A percentile compares a stretch with the other conserved stretches of the same genome.
Evolutionary conservation across 2,888 invertebrate species (phyloP).

Genomic region (Torymus texanus): DNA sequence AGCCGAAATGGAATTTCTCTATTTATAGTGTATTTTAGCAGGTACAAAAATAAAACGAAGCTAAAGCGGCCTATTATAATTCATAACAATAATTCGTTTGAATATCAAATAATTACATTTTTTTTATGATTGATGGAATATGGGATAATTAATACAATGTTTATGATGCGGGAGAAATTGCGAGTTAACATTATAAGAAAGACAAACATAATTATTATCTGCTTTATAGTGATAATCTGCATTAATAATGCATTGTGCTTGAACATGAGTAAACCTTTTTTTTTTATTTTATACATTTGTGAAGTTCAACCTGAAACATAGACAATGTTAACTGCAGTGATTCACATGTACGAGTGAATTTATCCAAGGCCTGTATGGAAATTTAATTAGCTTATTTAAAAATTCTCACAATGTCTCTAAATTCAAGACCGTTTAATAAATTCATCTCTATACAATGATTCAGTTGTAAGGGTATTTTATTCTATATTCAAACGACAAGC

Average conservation of each 20-base stretch:
- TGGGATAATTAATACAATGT: too few species aligned
- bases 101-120: too few species aligned
- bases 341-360: slow-evolving; percentile 28
- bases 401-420: neutral
- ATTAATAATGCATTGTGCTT: slow-evolving; percentile 18
- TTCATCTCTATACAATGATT: too few species aligned
- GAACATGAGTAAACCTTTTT: slow-evolving; percentile 22
- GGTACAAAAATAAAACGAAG: too few species aligned
- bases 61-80: too few species aligned
- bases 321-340: slow-evolving; percentile 37
- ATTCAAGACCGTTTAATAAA: too few species aligned
- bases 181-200: too few species aligned
- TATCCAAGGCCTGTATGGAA: slow-evolving; percentile 40
- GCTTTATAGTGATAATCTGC: neutral
- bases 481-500: neutral
- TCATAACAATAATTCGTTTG: too few species aligned
- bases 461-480: neutral
- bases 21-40: too few species aligned
- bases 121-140: too few species aligned
- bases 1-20: neutral
- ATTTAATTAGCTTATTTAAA: slow-evolving; percentile 24
- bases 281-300: slow-evolving; percentile 17
- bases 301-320: slow-evolving; percentile 16
- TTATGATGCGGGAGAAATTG: too few species aligned
- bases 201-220: neutral